Percentiles rank a stretch among this genome's conserved stretches.
Conservation (phyloP, 2,888 invertebrate species). For the Coenonympha arcania region DNA sequence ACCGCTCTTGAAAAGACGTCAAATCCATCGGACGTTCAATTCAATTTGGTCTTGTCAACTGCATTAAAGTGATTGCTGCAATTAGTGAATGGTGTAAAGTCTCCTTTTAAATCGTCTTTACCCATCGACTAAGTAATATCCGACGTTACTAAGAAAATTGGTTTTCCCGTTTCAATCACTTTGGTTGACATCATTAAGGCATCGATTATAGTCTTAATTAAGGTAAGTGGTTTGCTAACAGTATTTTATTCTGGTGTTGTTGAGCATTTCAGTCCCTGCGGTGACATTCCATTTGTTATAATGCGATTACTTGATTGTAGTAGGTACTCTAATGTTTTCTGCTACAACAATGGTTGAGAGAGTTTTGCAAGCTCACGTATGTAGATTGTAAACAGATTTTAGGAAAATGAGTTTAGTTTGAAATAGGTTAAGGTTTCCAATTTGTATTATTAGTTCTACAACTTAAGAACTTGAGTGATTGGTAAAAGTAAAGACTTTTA, state of each 20-base stretch:
- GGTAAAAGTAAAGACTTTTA: too few relatives aligned
- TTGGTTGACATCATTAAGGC: constrained; percentile 40
- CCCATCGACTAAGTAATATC: constrained; percentile 62
- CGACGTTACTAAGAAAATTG: constrained; percentile 58
- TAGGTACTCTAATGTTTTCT: constrained; percentile 21
- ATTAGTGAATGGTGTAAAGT: constrained; percentile 71
- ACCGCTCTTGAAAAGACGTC: background rate
- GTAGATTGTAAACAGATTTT: constrained; percentile 22
- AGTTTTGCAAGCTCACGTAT: constrained; percentile 21
- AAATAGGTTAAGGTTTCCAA: constrained; percentile 22
- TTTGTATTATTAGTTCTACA: constrained; percentile 12
- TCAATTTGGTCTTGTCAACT: constrained; percentile 63
- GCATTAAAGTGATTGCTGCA: constrained; percentile 73
- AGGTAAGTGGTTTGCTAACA: constrained; percentile 59
- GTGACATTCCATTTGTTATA: constrained; percentile 29
- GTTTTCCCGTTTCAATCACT: constrained; percentile 32
- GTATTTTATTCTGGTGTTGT: constrained; percentile 24
- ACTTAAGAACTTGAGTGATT: background rate
- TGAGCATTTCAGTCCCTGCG: constrained; percentile 31
- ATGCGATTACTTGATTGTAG: constrained; percentile 26
- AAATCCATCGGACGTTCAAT: constrained; percentile 34
- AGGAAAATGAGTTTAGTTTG: constrained; percentile 25
- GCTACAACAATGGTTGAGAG: constrained; percentile 21
- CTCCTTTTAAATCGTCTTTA: constrained; percentile 57
- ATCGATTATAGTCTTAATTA: constrained; percentile 51